These are phyloP conservation scores for Peromyscus melanophrys DNA, from an alignment of 2,797 vertebrate genomes.

Conservation along the genomic window DNA sequence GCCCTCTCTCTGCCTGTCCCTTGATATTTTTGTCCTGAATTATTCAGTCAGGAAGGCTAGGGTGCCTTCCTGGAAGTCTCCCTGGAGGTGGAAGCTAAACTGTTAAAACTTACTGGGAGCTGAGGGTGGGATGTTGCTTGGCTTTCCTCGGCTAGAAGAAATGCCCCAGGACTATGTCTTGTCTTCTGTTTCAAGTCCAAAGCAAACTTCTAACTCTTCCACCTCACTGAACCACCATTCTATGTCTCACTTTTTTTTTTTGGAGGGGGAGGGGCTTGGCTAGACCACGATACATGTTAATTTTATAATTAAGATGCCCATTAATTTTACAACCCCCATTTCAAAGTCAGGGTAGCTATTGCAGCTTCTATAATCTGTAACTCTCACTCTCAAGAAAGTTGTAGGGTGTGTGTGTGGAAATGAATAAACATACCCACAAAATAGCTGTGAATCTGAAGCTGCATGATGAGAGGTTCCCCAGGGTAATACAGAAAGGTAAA, in stretches of 20 bases:
- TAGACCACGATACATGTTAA: background rate
- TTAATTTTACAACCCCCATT: background rate
- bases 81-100: background rate
- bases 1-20: no score
- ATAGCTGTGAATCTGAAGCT: background rate
- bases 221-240: background rate
- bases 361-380: background rate
- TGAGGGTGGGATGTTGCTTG: background rate
- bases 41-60: background rate
- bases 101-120: background rate
- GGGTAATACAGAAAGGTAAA: background rate
- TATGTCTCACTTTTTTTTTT: background rate
- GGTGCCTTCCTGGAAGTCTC: background rate
- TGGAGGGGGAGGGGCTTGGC: background rate
- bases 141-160: background rate
- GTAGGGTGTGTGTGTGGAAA: no score
- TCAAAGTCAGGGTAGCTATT: background rate
- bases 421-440: background rate
- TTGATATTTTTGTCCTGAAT: background rate
- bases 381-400: background rate
- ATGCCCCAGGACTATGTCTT: background rate
- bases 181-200: background rate
- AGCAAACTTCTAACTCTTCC: background rate
- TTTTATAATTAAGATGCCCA: background rate
- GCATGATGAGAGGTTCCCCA: accelerated